Evolutionary conservation across 2,797 vertebrate genomes (phyloP), one percentile per base, ranked within the genome.

Genomic region (Centroberyx gerrardi): DNA sequence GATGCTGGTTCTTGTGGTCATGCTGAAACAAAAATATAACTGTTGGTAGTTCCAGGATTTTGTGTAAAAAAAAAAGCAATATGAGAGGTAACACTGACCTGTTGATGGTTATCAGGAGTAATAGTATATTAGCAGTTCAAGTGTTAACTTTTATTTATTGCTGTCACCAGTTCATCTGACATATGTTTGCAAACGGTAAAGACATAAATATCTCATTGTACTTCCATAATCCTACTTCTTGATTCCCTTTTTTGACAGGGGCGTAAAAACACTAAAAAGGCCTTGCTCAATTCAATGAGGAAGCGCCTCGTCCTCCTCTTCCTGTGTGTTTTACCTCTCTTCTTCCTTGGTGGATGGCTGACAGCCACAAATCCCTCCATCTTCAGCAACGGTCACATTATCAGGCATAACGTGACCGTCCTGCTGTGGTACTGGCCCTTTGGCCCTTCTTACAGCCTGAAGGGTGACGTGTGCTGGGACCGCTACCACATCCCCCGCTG

Each of bases 381-480:
- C 51, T 12, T 18, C 53, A 3, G 0, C 13, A 9, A 22, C 3
- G 0, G 2, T 1, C 60, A 29, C 17, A 46, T 3, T 13, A 38
- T 13, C 14, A 12, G 10, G 53, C 27, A 9, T 7, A 83, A 75
- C 3, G 2, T 93, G 27, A 93, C 90, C 17, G 74, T 98, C 68
- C 93, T 99, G 55, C 63, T 99, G 58, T 99, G 98, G 98, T 64
- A 97, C 79, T 97, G 96, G 97, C 98, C 98, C 2, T 97, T 95
- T 0, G n/a, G 59, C 1, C 44, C 0, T 1, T 13, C 89, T 0
- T 78, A 84, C 0, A 84, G 77, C 56, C 59, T 98, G 44, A 64
- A 40, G 0, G 59, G 88, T 0, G 85, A 98, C 0, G 40, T 96
- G 7, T 98, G 97, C 36, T 55, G 8, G 56, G 85, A 90, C 18